phyloP scores from a whole-genome alignment of 2,888 invertebrate species.

The Dryomyza anilis region DNA sequence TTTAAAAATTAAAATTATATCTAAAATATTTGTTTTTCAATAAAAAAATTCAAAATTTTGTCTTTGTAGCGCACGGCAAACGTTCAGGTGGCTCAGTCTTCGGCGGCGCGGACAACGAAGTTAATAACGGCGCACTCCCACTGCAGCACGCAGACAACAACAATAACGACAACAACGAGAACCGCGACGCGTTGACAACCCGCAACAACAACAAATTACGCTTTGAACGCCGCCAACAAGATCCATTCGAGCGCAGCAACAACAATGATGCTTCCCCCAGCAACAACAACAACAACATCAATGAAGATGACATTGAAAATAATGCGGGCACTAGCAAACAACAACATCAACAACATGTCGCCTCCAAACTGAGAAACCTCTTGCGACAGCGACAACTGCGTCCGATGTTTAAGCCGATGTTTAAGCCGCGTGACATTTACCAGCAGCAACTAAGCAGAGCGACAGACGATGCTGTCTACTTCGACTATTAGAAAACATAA shows the following conservation, averaged over 20 bases:
- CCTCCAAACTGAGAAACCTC: conserved; percentile 4
- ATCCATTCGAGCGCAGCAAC: neutral
- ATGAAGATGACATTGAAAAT: neutral
- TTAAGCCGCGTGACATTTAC: neutral
- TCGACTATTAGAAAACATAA: conserved; percentile 24
- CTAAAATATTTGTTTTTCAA: too few relatives aligned
- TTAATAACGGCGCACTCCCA: conserved; percentile 4
- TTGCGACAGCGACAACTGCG: neutral
- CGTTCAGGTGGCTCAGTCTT: conserved; percentile 39
- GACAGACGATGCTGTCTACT: conserved; percentile 21
- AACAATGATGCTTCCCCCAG: neutral
- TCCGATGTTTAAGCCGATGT: neutral
- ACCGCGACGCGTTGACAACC: neutral
- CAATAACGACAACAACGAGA: too few relatives aligned
- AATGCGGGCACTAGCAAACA: too few relatives aligned
- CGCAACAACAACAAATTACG: neutral
- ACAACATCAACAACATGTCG: too few relatives aligned
- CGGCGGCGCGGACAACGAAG: conserved; percentile 6
- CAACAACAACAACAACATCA: neutral
- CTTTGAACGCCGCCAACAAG: neutral
- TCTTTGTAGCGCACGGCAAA: conserved; percentile 47
- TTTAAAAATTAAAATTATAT: too few relatives aligned
- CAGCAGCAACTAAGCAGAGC: conserved; percentile 8
- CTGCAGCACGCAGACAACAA: too few relatives aligned
- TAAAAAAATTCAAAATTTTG: too few relatives aligned